A percentile compares a stretch with the other conserved stretches of the same genome.
phyloP scores from a whole-genome alignment of 2,113 vertebrate genomes.

The Struthidea cinerea region DNA sequence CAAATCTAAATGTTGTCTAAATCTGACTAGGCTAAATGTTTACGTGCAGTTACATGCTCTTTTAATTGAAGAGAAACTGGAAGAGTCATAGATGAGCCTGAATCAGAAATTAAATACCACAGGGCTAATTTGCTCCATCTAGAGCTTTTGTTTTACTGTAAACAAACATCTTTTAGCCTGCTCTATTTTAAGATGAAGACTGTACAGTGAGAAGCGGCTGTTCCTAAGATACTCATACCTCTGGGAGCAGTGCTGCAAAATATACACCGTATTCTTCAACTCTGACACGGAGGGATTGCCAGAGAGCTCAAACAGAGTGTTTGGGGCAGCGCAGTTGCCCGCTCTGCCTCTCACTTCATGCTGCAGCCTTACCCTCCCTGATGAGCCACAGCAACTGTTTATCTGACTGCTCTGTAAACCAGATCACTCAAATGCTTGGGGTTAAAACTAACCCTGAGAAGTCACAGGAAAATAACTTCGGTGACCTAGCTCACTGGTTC shows the following conservation, averaged over 20 bases:
- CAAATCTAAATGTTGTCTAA: not conserved
- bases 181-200: conserved; percentile 16
- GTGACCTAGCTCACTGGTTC: not conserved
- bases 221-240: not conserved
- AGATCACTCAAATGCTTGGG: not conserved
- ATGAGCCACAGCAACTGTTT: not conserved
- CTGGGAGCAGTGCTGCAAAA: not conserved
- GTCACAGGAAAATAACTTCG: not conserved
- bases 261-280: not conserved
- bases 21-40: not conserved
- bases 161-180: conserved; percentile 15
- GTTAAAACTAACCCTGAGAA: not conserved
- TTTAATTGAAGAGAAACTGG: conserved; percentile 21
- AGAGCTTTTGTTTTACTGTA: conserved; percentile 40
- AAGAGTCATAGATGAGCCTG: conserved; percentile 11
- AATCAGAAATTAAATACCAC: conserved; percentile 26
- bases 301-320: not conserved
- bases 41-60: not conserved
- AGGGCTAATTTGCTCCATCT: not conserved
- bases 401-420: not conserved
- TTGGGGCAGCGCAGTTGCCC: not conserved
- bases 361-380: not conserved
- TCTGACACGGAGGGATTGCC: not conserved
- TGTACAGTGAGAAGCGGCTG: not conserved
- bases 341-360: not conserved